These are phyloP conservation scores for Herminia tarsipennalis DNA, from an alignment of 2,888 invertebrate species.

Conservation along the genomic window DNA sequence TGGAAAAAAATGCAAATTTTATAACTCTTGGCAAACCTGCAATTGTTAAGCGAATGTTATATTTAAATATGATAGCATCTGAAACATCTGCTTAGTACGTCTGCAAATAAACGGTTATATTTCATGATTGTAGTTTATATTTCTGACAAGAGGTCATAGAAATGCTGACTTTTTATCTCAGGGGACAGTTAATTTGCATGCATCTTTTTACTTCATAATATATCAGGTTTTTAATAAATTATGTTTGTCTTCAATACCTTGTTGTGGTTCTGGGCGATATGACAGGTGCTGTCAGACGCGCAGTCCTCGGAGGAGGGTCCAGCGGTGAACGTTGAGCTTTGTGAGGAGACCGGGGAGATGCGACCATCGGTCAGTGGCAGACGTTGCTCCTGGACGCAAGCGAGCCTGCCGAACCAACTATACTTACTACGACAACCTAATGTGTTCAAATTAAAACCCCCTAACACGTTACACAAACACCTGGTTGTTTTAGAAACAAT, in stretches of 20 bases:
- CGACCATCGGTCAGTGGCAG: slow-evolving; percentile 88
- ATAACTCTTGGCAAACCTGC: slow-evolving; percentile 84
- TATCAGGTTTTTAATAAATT: not conserved
- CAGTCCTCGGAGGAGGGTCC: slow-evolving; percentile 80
- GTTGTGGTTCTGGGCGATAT: slow-evolving; percentile 82
- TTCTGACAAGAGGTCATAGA: not conserved
- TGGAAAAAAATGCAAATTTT: slow-evolving; percentile 85
- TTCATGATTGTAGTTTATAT: slow-evolving; percentile 2
- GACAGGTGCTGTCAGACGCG: slow-evolving; percentile 83
- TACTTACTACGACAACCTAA: too few species aligned
- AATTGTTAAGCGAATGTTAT: slow-evolving; percentile 79
- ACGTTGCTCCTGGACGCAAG: slow-evolving; percentile 98
- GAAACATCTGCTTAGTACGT: slow-evolving; percentile 50
- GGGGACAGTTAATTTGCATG: not conserved
- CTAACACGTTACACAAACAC: too few species aligned
- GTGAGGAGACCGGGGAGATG: slow-evolving; percentile 85
- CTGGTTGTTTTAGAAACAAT: too few species aligned
- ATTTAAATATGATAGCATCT: slow-evolving; percentile 41
- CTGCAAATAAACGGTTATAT: slow-evolving; percentile 54
- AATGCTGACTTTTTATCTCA: not conserved
- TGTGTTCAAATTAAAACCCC: too few species aligned
- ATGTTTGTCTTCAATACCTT: slow-evolving; percentile 86
- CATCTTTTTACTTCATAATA: slow-evolving; percentile 9
- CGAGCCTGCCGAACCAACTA: slow-evolving; percentile 88
- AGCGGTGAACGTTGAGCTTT: slow-evolving; percentile 73